These are phyloP conservation scores for Cataglyphis cursor DNA, from an alignment of 2,888 invertebrate genomes.

Conservation along the genomic window DNA sequence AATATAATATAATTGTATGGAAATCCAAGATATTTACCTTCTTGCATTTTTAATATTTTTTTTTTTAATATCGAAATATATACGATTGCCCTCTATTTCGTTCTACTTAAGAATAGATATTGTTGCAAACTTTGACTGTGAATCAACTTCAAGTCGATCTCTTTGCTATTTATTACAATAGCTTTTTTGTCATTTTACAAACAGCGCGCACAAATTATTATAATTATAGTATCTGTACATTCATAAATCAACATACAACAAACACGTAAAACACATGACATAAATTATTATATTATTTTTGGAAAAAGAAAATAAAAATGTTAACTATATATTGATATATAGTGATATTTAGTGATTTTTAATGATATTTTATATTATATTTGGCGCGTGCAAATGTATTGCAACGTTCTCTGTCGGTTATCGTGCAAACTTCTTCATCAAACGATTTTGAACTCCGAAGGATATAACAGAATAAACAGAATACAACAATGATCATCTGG, in stretches of 20 bases:
- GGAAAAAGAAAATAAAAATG: neutral
- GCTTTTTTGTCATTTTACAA: neutral
- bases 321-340: neutral
- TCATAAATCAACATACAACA: neutral
- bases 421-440: neutral
- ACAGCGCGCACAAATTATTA: neutral
- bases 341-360: neutral
- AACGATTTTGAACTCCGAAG: neutral
- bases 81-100: neutral
- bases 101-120: neutral
- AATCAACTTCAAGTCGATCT: slow-evolving; percentile 7
- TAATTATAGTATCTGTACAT: neutral
- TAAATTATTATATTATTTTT: slow-evolving; percentile 20
- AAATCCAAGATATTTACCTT: slow-evolving; percentile 6
- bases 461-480: neutral
- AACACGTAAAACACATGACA: neutral
- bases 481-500: neutral
- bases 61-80: neutral
- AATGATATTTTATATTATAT: neutral
- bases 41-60: slow-evolving; percentile 23
- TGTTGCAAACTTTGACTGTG: neutral
- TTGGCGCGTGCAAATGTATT: neutral
- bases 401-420: slow-evolving; percentile 11
- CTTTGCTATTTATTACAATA: neutral
- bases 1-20: neutral